Percentiles rank a stretch among this genome's conserved stretches.
phyloP scores from a whole-genome alignment of 1,140 invertebrate species.

The Lamellibrachia luymesi region DNA sequence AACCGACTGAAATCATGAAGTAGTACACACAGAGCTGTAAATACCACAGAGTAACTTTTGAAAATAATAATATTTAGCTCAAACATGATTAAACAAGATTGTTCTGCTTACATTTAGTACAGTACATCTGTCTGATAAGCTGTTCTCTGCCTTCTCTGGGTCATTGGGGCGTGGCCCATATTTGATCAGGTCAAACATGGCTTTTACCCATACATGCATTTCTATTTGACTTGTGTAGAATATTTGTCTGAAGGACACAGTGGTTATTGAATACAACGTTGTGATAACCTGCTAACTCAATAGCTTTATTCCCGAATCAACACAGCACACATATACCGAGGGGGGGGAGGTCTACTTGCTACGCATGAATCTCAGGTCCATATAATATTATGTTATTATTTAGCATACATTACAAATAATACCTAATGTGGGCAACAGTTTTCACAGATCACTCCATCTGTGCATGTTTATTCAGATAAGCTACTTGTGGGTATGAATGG shows the following conservation, averaged over 20 bases:
- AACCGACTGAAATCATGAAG: not conserved
- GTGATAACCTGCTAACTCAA: not conserved
- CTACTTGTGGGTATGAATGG: not conserved
- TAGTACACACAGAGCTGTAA: not conserved
- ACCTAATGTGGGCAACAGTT: not conserved
- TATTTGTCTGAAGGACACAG: not conserved
- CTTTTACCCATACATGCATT: not conserved
- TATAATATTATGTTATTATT: too few species aligned
- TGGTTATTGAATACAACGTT: not conserved
- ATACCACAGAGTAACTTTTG: slow-evolving; percentile 6
- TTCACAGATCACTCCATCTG: not conserved
- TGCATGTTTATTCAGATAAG: not conserved
- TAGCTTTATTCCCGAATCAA: too few species aligned
- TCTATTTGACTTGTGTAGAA: not conserved
- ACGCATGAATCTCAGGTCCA: too few species aligned
- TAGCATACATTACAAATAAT: too few species aligned
- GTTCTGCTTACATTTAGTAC: not conserved
- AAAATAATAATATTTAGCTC: not conserved
- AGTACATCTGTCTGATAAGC: not conserved
- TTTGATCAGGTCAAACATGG: not conserved
- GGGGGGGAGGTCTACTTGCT: too few species aligned
- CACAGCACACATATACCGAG: too few species aligned
- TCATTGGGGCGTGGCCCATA: not conserved
- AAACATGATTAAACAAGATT: not conserved
- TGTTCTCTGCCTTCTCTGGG: not conserved